Evolutionary conservation across 2,888 invertebrate species (phyloP).

Genomic region (Chrysodeixis includens): DNA sequence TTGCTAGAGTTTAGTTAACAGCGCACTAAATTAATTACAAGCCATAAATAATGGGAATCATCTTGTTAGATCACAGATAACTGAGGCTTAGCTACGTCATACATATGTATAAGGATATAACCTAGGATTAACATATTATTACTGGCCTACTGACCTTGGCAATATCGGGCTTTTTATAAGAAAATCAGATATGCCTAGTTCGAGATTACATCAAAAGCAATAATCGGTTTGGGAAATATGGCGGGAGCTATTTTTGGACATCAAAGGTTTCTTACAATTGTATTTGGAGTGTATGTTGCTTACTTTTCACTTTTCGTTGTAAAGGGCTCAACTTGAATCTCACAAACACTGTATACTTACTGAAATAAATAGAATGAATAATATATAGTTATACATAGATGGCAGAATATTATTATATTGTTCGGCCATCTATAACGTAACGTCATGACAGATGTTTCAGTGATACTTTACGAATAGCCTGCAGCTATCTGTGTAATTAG

Average conservation of each 20-base stretch:
- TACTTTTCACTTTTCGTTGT: background rate
- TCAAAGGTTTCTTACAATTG: background rate
- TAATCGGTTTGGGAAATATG: constrained; percentile 8
- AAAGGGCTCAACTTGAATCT: background rate
- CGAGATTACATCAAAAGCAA: background rate
- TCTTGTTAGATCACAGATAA: constrained; percentile 62
- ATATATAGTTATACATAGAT: too few species aligned
- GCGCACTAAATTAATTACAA: constrained; percentile 60
- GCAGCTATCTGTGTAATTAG: background rate
- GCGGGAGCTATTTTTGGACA: background rate
- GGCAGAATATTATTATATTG: too few species aligned
- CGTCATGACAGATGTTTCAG: too few species aligned
- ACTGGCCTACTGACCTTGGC: constrained; percentile 2
- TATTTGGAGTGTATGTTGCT: background rate
- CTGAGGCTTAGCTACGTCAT: constrained; percentile 53
- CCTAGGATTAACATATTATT: constrained; percentile 40
- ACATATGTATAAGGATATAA: constrained; percentile 51
- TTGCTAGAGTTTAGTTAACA: constrained; percentile 56
- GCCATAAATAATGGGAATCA: constrained; percentile 60
- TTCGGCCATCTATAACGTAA: too few species aligned
- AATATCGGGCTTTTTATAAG: constrained; percentile 7
- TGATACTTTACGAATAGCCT: background rate
- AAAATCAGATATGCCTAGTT: background rate
- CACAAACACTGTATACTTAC: background rate
- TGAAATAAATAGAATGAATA: too few species aligned